Percentiles rank a stretch among this genome's conserved stretches.
Evolutionary conservation across 2,888 invertebrate species (phyloP).

Genomic region (Netelia inedita): DNA sequence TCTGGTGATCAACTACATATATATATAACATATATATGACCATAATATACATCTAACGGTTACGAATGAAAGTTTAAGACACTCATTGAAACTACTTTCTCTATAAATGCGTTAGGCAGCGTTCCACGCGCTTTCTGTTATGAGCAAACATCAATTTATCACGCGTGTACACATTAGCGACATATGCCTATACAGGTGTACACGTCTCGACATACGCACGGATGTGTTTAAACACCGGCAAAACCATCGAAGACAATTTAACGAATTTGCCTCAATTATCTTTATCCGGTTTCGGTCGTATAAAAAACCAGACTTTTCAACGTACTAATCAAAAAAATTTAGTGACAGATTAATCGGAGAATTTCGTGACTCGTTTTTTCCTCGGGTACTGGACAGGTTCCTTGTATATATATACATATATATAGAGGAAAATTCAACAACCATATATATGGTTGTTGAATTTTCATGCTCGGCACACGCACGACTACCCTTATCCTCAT

Average conservation of each 20-base stretch:
- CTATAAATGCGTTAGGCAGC: constrained; percentile 33
- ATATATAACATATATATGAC: constrained; percentile 18
- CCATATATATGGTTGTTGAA: background rate
- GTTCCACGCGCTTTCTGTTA: constrained; percentile 49
- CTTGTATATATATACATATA: background rate
- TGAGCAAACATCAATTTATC: constrained; percentile 33
- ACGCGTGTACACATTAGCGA: background rate
- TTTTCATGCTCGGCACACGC: background rate
- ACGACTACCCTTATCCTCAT: background rate
- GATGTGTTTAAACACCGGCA: background rate
- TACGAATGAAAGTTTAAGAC: constrained; percentile 65
- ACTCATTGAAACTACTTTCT: constrained; percentile 65
- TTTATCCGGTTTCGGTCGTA: too few species aligned
- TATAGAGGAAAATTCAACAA: too few species aligned
- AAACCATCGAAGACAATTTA: background rate
- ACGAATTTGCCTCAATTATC: too few species aligned
- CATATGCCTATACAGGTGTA: background rate
- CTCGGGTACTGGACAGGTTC: background rate
- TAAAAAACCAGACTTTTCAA: background rate
- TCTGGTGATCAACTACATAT: background rate
- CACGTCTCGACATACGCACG: background rate
- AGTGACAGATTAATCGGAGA: background rate
- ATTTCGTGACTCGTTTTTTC: background rate
- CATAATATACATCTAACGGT: constrained; percentile 57
- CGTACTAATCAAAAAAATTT: background rate